Evolutionary conservation across 2,113 vertebrate species (phyloP), one percentile per base, ranked within the genome.

Genomic region (Psophia crepitans): DNA sequence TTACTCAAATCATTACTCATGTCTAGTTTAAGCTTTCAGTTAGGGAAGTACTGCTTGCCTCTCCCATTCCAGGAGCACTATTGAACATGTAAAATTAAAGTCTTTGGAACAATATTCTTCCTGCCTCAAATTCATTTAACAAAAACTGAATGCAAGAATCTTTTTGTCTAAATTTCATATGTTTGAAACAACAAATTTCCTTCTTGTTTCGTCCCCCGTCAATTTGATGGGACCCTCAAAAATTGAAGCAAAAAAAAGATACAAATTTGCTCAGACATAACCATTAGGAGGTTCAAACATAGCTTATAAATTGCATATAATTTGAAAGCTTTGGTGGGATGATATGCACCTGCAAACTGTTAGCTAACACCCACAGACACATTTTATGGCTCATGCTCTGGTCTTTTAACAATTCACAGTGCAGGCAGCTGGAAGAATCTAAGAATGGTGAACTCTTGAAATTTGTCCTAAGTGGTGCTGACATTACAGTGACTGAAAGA

Each of bases 291-390:
- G 79, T 95, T 94, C 70, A 96, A 93, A 82, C 46, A 75, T 76
- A 84, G n/a, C 84, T 96, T 84, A 96, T 95, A 96, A 95, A 96
- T 96, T 94, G 90, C 56, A 66, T 90, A 56, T 91, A 92, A 94
- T 96, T 94, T 86, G 87, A 96, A 97, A 97, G 80, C 51, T 94
- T 97, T 87, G 82, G 57, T 93, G 80, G 87, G 91, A 98, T 92
- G 83, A 92, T 86, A 90, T 87, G 84, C 97, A 98, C 98, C 98
- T 98, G 98, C 92, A 97, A 96, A 98, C 97, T 97, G 97, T 98
- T 98, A 97, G 57, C 96, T 96, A 97, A 97, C 97, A 97, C 97
- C 96, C 96, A 95, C 78, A 75, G 91, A 96, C 95, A 96, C 81
- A 84, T 97, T 98, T 98, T 97, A 98, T 91, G 70, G 88, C 66